Conservation (phyloP, 2,113 vertebrate species). For the Acrocephalus arundinaceus region DNA sequence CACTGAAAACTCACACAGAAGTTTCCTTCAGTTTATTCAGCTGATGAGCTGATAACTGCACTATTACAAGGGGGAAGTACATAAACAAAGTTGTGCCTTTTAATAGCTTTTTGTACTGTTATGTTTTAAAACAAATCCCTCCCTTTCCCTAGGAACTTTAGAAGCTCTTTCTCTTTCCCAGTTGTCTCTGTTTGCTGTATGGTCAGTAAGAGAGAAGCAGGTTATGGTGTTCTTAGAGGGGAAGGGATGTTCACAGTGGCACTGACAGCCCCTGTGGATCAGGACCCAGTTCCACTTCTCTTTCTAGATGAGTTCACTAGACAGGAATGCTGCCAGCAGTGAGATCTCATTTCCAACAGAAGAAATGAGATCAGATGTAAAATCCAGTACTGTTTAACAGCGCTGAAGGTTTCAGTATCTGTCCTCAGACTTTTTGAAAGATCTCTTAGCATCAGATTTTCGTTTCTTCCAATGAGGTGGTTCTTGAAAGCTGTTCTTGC, state of each 20-base stretch:
- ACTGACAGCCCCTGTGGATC: neutral
- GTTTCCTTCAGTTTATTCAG: neutral
- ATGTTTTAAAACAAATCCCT: neutral
- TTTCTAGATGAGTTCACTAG: neutral
- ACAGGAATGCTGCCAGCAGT: neutral
- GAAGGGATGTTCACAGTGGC: neutral
- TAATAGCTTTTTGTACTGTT: neutral
- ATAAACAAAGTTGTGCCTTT: neutral
- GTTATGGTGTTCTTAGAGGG: neutral
- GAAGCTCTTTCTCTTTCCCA: neutral
- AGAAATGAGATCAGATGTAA: slow-evolving; percentile 12
- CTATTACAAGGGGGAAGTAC: neutral
- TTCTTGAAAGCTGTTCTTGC: neutral
- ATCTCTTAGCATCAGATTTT: neutral
- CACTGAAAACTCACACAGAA: neutral
- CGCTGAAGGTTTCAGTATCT: neutral
- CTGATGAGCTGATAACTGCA: neutral
- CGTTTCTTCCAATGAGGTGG: neutral
- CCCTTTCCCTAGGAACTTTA: neutral
- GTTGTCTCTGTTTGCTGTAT: neutral
- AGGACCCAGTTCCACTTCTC: neutral
- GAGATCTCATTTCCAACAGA: neutral
- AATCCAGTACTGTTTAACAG: neutral
- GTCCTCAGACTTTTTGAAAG: neutral
- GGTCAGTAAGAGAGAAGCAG: neutral